These are phyloP conservation scores for Anhinga rufa DNA, from an alignment of 2,113 vertebrate species.

Conservation along the genomic window DNA sequence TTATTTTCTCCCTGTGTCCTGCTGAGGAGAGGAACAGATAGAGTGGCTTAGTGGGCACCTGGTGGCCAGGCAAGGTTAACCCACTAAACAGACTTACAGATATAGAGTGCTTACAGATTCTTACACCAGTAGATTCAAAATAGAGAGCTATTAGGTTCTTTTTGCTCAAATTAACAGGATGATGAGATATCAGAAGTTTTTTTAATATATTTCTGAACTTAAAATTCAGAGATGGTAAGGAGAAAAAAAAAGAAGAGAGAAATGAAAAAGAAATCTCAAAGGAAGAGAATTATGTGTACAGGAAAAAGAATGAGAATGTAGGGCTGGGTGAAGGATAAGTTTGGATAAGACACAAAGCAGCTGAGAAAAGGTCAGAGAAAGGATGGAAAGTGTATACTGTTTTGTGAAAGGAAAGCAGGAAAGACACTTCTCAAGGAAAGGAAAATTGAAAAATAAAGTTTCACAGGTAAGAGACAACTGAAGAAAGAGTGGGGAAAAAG, in stretches of 20 bases:
- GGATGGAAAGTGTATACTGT: neutral
- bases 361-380: neutral
- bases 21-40: neutral
- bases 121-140: neutral
- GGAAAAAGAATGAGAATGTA: neutral
- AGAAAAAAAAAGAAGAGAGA: neutral
- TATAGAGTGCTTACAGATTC: neutral
- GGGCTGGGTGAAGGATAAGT: neutral
- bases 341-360: neutral
- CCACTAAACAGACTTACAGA: neutral
- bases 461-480: neutral
- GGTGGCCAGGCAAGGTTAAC: neutral
- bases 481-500: neutral
- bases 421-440: neutral
- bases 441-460: neutral
- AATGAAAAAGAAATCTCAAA: neutral
- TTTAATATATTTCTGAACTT: neutral
- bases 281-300: neutral
- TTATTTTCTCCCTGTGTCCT: neutral
- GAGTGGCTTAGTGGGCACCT: neutral
- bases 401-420: neutral
- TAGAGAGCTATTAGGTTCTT: neutral
- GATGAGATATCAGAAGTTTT: neutral
- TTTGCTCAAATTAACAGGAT: neutral
- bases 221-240: neutral